Base-by-base conservation (phyloP, 2,888 invertebrate species). In the Chrysolina haemoptera region DNA sequence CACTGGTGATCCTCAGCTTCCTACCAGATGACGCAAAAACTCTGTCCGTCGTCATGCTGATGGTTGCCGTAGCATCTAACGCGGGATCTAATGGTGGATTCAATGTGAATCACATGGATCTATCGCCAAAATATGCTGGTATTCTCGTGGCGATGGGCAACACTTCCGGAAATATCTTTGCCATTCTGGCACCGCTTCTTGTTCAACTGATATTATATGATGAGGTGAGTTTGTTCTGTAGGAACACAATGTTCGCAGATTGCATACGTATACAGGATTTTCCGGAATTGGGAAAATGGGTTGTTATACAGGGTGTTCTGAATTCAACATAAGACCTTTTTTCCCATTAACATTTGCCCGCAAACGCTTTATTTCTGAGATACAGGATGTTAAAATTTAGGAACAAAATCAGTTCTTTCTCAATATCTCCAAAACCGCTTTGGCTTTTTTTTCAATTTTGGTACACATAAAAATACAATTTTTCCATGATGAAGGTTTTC, bases 71-170 rank as follows among this genome's bases (percentile, higher is more conserved):
- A 14, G 66, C 22, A 14, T 48, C 46, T 12, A 46, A 66, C 11
- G 46, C 46, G 1, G 69, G 65, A 48, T 22, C 48, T 53, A 94
- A 95, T 0, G 93, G 94, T 27, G 95, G 95, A 4, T 94, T 92
- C 84, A 91, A 92, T 90, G 90, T 92, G 20, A 95, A 95, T 78
- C 95, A 96, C 84, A 94, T 96, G 77, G 96, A 96, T 88, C 88
- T 96, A 66, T 93, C 96, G 4, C 95, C 96, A 0, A 94, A 94
- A 85, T 94, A 93, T 85, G 94, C 96, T 6, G 96, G 95, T 41
- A 92, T 93, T 0, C 87, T 96, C 79, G 95, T 96, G 94, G 95
- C 95, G 9, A 92, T 96, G 81, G 94, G 95, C 1, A 96, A 96
- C 84, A 93, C 93, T 12, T 88, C 91, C 16, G 93, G 94, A 0